Base-by-base conservation (phyloP, 2,113 vertebrate species). In the Ciconia boyciana region DNA sequence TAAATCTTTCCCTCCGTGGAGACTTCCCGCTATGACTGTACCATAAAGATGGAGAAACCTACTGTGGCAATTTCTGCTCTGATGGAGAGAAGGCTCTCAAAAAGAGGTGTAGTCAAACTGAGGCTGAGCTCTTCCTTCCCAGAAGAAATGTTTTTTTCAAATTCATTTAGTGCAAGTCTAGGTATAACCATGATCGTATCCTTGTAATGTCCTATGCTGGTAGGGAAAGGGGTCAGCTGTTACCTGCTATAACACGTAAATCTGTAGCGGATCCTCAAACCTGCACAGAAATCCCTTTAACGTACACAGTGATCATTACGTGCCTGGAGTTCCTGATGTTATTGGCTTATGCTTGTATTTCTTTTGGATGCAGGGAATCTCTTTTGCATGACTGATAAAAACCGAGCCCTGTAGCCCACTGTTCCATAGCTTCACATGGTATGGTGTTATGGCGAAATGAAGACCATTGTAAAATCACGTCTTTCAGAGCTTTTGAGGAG, bases 1-100 rank as follows among this genome's bases (percentile, higher is more conserved):
- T 93, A 87, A 91, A 86, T 89, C 92, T 88, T 78, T 86, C 64
- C 70, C 31, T 89, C 81, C 77, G 83, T 51, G 64, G 87, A 95
- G 86, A 72, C 15, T 96, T 96, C 41, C 61, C 13, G 17, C 80
- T 87, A 11, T 44, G 55, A 57, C 89, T 82, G 89, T 31, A 25
- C 75, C 1, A 1, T 66, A 66, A 87, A 87, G 77, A 81, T 92
- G 32, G 88, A 34, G 72, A 85, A 83, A 93, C 89, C 87, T 85
- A 48, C 48, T 84, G 54, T 89, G 70, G 44, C 57, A 77, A n/a
- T 78, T 80, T 72, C 41, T 72, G 20, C 54, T 87, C 3, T 4
- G 39, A 87, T 28, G n/a, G 52, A 61, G 76, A 39, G 68, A 70
- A 78, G 19, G 39, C 55, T 83, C 25, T 88, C 25, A 25, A 52